Percentiles rank a stretch among this genome's conserved stretches.
Conservation (phyloP, 2,797 vertebrate genomes). For the Mycteria americana region DNA sequence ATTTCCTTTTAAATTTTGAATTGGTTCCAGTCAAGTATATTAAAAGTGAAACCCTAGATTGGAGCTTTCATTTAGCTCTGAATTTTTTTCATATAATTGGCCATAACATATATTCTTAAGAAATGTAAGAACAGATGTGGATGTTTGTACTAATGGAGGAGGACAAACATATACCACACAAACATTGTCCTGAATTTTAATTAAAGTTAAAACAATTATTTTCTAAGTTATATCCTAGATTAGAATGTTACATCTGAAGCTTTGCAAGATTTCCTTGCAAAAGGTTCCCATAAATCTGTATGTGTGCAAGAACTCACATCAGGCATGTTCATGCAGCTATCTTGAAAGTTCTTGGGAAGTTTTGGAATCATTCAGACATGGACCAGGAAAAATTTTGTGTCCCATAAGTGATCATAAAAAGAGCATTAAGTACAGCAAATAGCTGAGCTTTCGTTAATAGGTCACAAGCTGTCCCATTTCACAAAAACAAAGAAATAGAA, state of each 20-base stretch:
- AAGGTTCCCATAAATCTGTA: background rate
- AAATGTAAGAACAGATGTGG: background rate
- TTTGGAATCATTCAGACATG: background rate
- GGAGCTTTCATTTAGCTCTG: background rate
- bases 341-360: background rate
- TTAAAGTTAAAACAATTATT: background rate
- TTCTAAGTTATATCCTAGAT: background rate
- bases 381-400: background rate
- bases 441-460: background rate
- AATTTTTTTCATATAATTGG: background rate
- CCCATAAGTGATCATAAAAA: background rate
- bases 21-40: background rate
- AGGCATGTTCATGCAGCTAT: background rate
- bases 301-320: background rate
- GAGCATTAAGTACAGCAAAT: background rate
- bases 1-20: background rate
- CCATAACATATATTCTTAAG: background rate
- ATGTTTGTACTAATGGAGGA: background rate
- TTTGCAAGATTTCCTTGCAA: background rate
- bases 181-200: background rate
- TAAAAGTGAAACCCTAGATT: background rate
- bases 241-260: background rate
- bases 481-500: conserved; percentile 46
- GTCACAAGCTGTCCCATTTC: background rate
- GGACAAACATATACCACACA: background rate